These are phyloP conservation scores for Tor tambroides DNA, from an alignment of 2,113 vertebrate genomes.

Conservation along the genomic window DNA sequence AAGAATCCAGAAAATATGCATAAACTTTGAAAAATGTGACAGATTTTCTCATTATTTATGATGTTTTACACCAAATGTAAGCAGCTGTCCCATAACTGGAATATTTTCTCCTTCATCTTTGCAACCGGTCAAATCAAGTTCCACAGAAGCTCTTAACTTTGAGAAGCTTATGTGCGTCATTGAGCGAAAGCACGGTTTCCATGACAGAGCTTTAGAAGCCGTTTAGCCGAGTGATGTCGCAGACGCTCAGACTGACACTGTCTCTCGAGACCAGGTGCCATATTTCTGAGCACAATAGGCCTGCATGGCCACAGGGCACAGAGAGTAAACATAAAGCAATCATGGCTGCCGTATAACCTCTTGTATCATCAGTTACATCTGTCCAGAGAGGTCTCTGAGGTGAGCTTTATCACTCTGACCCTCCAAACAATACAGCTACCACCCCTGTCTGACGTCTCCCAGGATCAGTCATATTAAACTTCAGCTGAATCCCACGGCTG, in stretches of 20 bases:
- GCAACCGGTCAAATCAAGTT: not conserved
- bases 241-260: conserved; percentile 20
- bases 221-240: not conserved
- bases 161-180: conserved; percentile 14
- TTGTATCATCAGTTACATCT: conserved; percentile 40
- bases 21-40: not conserved
- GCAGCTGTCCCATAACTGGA: conserved; percentile 34
- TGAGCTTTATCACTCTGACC: conserved; percentile 48
- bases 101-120: conserved; percentile 12
- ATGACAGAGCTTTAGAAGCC: conserved; percentile 22
- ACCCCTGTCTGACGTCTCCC: not conserved
- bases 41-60: conserved; percentile 34
- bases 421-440: conserved; percentile 24
- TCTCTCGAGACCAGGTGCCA: not conserved
- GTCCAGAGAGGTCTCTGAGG: conserved; percentile 32
- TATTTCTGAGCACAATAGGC: conserved; percentile 41
- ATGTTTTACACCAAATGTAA: conserved; percentile 29
- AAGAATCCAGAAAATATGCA: conserved; percentile 30
- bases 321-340: conserved; percentile 42
- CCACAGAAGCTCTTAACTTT: not conserved
- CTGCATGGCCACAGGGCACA: not conserved
- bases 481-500: not conserved
- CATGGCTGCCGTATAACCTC: conserved; percentile 48
- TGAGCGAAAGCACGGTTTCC: conserved; percentile 29
- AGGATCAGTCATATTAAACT: not conserved